Percentiles rank a stretch among this genome's conserved stretches.
Conservation (phyloP, 1,140 invertebrate genomes). For the Subanguina moxae region DNA sequence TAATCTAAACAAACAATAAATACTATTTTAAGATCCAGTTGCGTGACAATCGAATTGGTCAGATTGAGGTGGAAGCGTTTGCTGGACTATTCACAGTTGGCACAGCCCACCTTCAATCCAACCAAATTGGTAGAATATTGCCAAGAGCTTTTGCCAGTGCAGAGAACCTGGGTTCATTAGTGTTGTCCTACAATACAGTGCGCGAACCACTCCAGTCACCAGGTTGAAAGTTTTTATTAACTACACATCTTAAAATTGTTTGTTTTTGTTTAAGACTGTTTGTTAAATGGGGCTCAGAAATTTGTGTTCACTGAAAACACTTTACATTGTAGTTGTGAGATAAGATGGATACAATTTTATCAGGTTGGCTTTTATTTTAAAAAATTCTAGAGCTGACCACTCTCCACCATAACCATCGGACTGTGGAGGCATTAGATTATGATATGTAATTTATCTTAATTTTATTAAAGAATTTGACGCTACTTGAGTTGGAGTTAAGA, state of each 20-base stretch:
- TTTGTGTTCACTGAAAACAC: constrained; percentile 49
- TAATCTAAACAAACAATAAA: no score
- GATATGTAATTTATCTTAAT: no score
- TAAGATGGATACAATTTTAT: constrained; percentile 43
- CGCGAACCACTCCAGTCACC: constrained; percentile 32
- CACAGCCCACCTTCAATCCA: constrained; percentile 44
- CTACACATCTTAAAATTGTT: no score
- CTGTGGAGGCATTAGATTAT: no score
- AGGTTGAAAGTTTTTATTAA: no score
- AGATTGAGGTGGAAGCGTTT: constrained; percentile 43
- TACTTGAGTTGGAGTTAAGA: no score
- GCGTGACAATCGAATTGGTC: constrained; percentile 42
- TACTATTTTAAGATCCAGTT: constrained; percentile 41
- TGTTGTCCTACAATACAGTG: constrained; percentile 47
- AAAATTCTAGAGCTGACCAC: no score
- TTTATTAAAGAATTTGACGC: no score
- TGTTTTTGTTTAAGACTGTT: no score
- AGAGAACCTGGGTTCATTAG: constrained; percentile 42
- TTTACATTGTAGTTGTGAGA: constrained; percentile 44
- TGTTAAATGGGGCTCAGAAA: constrained; percentile 43
- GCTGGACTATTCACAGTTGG: constrained; percentile 44
- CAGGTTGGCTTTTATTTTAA: constrained; percentile 23
- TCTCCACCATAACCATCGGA: no score
- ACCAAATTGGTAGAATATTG: constrained; percentile 37
- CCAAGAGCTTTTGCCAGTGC: constrained; percentile 38